Evolutionary conservation across 2,797 vertebrate species (phyloP).

Genomic region (Moxostoma hubbsi): DNA sequence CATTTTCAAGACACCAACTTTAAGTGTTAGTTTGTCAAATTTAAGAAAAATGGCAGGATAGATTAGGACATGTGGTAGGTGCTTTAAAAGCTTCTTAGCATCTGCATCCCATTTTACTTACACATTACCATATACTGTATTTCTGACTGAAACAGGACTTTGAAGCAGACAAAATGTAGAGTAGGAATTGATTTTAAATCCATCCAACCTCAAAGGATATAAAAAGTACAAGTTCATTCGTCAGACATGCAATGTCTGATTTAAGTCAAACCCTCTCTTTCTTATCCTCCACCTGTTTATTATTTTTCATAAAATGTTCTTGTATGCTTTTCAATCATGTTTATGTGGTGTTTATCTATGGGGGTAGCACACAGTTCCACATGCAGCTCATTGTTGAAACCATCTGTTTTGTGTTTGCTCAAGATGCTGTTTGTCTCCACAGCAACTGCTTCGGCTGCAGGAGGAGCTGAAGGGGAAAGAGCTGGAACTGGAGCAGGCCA

Average conservation of each 20-base stretch:
- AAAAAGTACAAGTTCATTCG: neutral
- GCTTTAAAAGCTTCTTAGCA: no score
- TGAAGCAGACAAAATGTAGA: no score
- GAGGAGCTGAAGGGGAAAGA: slow-evolving; percentile 90
- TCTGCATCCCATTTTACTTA: no score
- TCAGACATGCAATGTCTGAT: neutral
- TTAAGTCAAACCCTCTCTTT: neutral
- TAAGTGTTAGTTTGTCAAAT: no score
- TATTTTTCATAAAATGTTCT: neutral
- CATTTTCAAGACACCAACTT: no score
- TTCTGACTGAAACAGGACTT: no score
- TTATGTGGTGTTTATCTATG: slow-evolving; percentile 34
- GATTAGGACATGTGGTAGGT: no score
- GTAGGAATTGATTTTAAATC: neutral
- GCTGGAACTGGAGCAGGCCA: slow-evolving; percentile 87
- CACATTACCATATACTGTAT: no score
- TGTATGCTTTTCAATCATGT: slow-evolving; percentile 7
- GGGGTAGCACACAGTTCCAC: neutral
- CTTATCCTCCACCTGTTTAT: neutral
- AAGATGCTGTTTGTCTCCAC: slow-evolving; percentile 54
- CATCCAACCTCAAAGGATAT: neutral
- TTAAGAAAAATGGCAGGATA: no score
- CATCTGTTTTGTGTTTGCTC: slow-evolving; percentile 32
- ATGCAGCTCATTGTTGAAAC: slow-evolving; percentile 21
- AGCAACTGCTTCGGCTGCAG: slow-evolving; percentile 92